Conservation (phyloP, 37 sponge, comb jelly and placozoan genomes). For the Theonella swinhoei region DNA sequence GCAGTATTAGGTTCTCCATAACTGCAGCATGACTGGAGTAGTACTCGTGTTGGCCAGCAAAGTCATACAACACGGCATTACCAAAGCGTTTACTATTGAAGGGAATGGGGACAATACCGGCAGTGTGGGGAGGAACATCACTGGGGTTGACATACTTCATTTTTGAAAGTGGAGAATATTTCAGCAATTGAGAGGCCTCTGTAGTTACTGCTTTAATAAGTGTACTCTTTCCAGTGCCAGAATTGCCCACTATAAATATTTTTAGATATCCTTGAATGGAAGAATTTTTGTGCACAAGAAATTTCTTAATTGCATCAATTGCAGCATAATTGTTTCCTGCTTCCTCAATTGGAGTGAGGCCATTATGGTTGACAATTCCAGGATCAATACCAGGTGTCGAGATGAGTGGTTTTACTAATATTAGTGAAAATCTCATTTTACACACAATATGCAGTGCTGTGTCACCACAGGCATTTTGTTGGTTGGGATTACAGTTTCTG, state of each 20-base stretch:
- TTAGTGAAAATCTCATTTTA: no score
- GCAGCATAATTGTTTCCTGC: slow-evolving; percentile 14
- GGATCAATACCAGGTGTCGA: background rate
- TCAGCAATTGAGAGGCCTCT: background rate
- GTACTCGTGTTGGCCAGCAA: slow-evolving; percentile 49
- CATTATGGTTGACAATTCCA: background rate
- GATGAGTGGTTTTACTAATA: no score
- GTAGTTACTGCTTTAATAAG: slow-evolving; percentile 10
- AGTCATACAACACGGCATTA: slow-evolving; percentile 27
- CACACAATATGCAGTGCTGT: slow-evolving; percentile 6
- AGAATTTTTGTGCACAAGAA: background rate
- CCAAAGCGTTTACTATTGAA: slow-evolving; percentile 12
- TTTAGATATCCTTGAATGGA: background rate
- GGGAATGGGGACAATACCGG: slow-evolving; percentile 32
- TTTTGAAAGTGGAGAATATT: no score
- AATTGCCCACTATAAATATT: slow-evolving; percentile 24
- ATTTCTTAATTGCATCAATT: background rate
- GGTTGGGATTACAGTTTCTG: background rate
- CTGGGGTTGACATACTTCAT: no score
- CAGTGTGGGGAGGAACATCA: slow-evolving; percentile 17
- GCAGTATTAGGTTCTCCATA: background rate
- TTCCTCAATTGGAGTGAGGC: slow-evolving; percentile 10
- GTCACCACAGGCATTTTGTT: background rate
- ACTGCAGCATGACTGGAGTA: slow-evolving; percentile 36
- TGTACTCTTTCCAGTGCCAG: slow-evolving; percentile 41